Evolutionary conservation across 1,140 invertebrate species (phyloP), one percentile per base, ranked within the genome.

Genomic region (Calliphora vicina): DNA sequence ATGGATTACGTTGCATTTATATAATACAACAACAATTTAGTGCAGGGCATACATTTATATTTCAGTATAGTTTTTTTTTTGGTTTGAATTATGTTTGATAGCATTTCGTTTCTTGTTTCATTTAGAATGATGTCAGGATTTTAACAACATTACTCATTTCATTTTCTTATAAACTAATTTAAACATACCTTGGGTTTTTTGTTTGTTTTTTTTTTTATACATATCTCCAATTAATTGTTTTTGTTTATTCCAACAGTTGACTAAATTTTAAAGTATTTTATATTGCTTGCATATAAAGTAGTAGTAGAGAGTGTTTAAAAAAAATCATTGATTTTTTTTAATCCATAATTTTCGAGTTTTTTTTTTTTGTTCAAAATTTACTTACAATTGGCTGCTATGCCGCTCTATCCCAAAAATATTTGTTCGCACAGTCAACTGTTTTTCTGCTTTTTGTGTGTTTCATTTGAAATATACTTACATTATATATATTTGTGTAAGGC

Each of bases 1-100:
- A 78, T 78, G 74, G 74, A 78, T 43, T 78, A 78, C 74, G 74
- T 78, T 78, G 74, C 74, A 43, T 78, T 67, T 67, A 67, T 35
- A 35, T 67, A 67, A 67, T 67, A 67, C 5, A 10, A 78, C 42
- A 78, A 78, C 15, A 50, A 26, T 35, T 74, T 23, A 27, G 74
- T 78, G 74, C 74, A 78, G 74, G 74, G 74, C 74, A 78, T 78
- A 78, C 74, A 78, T 78, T 78, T 76, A 35, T 74, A 12, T 76
- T 42, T 76, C 27, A 42, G 10, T 42, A 29, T 29, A 10, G 27
- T 61, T 17, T 61, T 61, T 15, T 61, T 61, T 61, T 57, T 57
- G 1, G 25, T 73, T 76, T 42, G 8, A 12, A n/a, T 42, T 35
- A n/a, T 76, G 27, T 76, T 78, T 42, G 35, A 78, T 78, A 78